Conservation (phyloP, 2,797 vertebrate genomes). For the Gymnoscopelus microlampas region DNA sequence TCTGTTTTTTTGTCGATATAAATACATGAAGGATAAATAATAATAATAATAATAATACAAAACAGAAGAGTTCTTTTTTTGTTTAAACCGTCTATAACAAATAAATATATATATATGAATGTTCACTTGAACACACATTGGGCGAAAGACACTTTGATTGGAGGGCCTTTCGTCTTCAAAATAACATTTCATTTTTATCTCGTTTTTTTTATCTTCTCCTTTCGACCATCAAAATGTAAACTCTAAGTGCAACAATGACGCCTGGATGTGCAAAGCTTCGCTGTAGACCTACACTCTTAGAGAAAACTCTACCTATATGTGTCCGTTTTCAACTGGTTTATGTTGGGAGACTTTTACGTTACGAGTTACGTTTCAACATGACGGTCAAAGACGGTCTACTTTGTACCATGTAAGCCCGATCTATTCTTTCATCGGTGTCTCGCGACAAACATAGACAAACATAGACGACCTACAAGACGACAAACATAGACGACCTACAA, state of each 20-base stretch:
- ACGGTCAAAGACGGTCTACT: too few relatives aligned
- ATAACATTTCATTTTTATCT: constrained; percentile 82
- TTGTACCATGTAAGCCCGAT: too few relatives aligned
- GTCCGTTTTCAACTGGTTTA: constrained; percentile 12
- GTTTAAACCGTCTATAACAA: constrained; percentile 96
- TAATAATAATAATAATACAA: constrained; percentile 81
- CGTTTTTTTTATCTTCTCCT: constrained; percentile 63
- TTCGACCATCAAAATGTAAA: constrained; percentile 98
- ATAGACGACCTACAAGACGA: too few relatives aligned
- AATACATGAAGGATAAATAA: constrained; percentile 99
- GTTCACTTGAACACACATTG: constrained; percentile 96
- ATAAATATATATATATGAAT: constrained; percentile 99
- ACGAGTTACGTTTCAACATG: too few relatives aligned
- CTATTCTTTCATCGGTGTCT: too few relatives aligned
- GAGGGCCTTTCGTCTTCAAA: constrained; percentile 87
- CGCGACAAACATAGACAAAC: too few relatives aligned
- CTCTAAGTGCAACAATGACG: constrained; percentile 99
- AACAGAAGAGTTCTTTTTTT: constrained; percentile 84
- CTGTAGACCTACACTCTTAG: constrained; percentile 79
- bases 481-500: too few relatives aligned
- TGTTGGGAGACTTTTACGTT: too few relatives aligned
- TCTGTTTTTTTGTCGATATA: constrained; percentile 90
- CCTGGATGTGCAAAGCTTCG: constrained; percentile 82
- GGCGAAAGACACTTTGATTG: constrained; percentile 87
- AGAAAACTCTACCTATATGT: constrained; percentile 15